These are phyloP conservation scores for Chascanopsetta lugubris DNA, from an alignment of 2,113 vertebrate species.

Conservation along the genomic window DNA sequence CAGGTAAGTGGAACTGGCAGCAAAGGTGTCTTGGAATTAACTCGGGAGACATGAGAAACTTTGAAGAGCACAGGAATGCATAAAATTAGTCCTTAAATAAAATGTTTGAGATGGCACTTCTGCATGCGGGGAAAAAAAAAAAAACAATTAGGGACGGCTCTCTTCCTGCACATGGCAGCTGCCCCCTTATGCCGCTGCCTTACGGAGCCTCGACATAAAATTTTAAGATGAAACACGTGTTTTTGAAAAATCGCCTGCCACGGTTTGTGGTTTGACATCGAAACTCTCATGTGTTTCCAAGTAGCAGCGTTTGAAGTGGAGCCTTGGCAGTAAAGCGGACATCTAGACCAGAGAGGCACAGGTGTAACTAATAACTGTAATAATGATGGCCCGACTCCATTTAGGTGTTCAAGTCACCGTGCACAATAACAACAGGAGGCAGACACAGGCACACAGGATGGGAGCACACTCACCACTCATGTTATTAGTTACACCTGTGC, in stretches of 20 bases:
- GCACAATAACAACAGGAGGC: constrained; percentile 5
- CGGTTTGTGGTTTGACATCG: constrained; percentile 2
- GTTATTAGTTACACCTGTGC: background rate
- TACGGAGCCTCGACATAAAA: background rate
- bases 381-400: background rate
- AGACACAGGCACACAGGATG: background rate
- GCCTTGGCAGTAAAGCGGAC: constrained; percentile 15
- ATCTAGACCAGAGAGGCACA: constrained; percentile 17
- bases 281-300: constrained; percentile 3
- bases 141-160: background rate
- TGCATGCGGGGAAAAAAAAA: background rate
- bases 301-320: constrained; percentile 9
- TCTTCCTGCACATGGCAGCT: background rate
- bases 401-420: constrained; percentile 8
- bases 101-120: constrained; percentile 4
- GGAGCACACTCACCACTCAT: background rate
- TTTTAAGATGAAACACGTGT: constrained; percentile 16
- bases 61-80: constrained; percentile 6
- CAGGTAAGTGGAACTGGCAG: constrained; percentile 27
- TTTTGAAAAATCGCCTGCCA: background rate
- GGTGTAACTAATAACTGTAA: constrained; percentile 19
- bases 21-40: constrained; percentile 32
- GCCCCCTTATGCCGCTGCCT: background rate
- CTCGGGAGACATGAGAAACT: background rate
- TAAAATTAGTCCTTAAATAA: background rate